phyloP scores from a whole-genome alignment of 2,888 invertebrate species.

The Hyposoter dolosus region DNA sequence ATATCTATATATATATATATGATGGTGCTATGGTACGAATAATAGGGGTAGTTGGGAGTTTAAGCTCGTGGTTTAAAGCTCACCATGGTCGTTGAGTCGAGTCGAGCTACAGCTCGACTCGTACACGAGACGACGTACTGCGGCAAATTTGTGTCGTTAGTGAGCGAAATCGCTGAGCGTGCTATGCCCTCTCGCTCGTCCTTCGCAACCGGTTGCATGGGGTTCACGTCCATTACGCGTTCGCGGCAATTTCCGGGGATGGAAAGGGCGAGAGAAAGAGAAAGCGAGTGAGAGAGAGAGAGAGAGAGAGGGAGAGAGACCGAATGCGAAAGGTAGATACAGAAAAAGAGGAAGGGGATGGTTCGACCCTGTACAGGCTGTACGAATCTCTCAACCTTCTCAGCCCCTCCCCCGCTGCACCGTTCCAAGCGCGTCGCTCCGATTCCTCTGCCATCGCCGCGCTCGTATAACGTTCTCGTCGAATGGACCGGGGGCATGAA shows the following conservation, averaged over 20 bases:
- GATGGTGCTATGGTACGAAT: constrained; percentile 18
- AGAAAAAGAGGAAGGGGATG: constrained; percentile 20
- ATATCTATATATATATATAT: not conserved
- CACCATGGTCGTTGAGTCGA: constrained; percentile 54
- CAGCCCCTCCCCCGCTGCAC: not conserved
- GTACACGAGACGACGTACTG: constrained; percentile 47
- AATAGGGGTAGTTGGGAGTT: constrained; percentile 43
- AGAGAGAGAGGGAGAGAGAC: not conserved
- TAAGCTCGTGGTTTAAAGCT: constrained; percentile 55
- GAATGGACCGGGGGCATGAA: constrained; percentile 72
- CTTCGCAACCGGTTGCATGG: constrained; percentile 64
- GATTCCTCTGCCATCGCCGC: constrained; percentile 54
- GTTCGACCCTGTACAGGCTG: constrained; percentile 56
- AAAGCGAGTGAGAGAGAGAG: not conserved
- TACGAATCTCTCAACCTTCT: constrained; percentile 38
- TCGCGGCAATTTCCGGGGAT: constrained; percentile 71
- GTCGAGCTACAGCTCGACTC: constrained; percentile 31
- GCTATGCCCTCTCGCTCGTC: constrained; percentile 54
- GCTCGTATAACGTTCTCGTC: constrained; percentile 68
- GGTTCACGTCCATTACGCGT: constrained; percentile 69
- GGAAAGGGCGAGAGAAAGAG: constrained; percentile 9
- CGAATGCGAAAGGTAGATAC: not conserved
- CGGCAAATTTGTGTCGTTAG: constrained; percentile 68
- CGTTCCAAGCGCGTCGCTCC: constrained; percentile 24
- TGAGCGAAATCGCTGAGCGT: constrained; percentile 66